Percentiles rank a stretch among this genome's conserved stretches.
Conservation (phyloP, 2,113 vertebrate species). For the Sceloporus undulatus region DNA sequence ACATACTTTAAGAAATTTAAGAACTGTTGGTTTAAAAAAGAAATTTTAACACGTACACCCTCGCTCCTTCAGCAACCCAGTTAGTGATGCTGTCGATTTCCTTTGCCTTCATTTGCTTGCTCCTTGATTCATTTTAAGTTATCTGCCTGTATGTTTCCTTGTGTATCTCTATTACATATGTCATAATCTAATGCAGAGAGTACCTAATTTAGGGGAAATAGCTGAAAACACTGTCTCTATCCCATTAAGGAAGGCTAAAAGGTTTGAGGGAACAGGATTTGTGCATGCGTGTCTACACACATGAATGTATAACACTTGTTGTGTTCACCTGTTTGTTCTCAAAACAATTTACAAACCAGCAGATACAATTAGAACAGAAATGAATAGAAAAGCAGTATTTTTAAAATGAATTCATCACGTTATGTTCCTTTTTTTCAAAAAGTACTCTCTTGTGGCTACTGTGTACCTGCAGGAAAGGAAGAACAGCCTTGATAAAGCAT, state of each 20-base stretch:
- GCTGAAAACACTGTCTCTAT: not conserved
- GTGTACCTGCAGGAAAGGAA: not conserved
- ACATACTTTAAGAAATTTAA: not conserved
- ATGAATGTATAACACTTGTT: not conserved
- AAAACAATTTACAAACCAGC: not conserved
- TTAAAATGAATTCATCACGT: conserved; percentile 28
- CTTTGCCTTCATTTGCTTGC: not conserved
- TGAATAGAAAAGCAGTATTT: conserved; percentile 1
- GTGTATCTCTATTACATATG: not conserved
- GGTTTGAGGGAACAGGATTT: not conserved
- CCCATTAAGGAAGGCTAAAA: not conserved
- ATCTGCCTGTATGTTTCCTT: not conserved
- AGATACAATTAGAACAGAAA: conserved; percentile 25
- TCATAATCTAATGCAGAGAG: not conserved
- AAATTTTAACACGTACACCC: not conserved
- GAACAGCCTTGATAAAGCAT: conserved; percentile 1
- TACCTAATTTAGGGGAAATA: not conserved
- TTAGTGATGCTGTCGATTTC: not conserved
- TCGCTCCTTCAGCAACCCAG: no score
- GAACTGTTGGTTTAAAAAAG: not conserved
- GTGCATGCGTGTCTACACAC: not conserved
- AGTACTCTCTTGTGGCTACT: not conserved
- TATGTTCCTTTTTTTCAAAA: not conserved
- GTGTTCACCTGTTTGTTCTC: not conserved
- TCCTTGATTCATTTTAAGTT: not conserved